Conservation (phyloP, 2,888 invertebrate species). For the Troides oblongomaculatus region DNA sequence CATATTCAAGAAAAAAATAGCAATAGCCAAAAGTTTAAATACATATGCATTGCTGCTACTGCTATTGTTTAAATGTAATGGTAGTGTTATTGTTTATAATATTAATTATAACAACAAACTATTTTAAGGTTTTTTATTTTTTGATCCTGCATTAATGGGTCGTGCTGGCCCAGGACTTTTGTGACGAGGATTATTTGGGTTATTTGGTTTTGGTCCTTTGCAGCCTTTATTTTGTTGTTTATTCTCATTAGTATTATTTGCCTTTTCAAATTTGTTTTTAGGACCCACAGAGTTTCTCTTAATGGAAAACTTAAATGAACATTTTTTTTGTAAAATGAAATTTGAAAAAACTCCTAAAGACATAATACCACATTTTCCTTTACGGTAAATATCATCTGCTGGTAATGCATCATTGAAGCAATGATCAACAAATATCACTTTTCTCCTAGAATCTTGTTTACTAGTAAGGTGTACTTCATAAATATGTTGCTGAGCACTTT, state of each 20-base stretch:
- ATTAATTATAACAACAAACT: not conserved
- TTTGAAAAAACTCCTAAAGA: slow-evolving; percentile 54
- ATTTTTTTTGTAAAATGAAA: slow-evolving; percentile 55
- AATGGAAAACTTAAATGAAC: slow-evolving; percentile 59
- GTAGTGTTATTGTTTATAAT: no score
- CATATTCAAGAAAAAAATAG: no score
- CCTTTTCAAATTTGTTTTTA: slow-evolving; percentile 40
- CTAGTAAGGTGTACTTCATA: slow-evolving; percentile 65
- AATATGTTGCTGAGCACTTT: slow-evolving; percentile 56
- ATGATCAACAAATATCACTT: slow-evolving; percentile 59
- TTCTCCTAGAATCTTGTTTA: slow-evolving; percentile 55
- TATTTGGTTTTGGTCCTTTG: slow-evolving; percentile 11
- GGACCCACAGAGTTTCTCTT: slow-evolving; percentile 45
- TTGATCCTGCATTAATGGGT: not conserved
- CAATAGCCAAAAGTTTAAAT: no score
- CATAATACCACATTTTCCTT: slow-evolving; percentile 59
- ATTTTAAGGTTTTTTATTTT: not conserved
- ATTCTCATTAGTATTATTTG: slow-evolving; percentile 11
- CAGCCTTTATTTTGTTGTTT: slow-evolving; percentile 10
- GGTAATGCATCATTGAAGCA: slow-evolving; percentile 64
- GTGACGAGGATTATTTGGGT: slow-evolving; percentile 4
- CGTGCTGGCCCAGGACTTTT: slow-evolving; percentile 1
- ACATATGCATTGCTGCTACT: no score
- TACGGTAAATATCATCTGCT: slow-evolving; percentile 60
- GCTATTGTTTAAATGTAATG: no score